Percentiles rank a stretch among this genome's conserved stretches.
Conservation (phyloP, 2,888 invertebrate species). For the Eilema griseolum region DNA sequence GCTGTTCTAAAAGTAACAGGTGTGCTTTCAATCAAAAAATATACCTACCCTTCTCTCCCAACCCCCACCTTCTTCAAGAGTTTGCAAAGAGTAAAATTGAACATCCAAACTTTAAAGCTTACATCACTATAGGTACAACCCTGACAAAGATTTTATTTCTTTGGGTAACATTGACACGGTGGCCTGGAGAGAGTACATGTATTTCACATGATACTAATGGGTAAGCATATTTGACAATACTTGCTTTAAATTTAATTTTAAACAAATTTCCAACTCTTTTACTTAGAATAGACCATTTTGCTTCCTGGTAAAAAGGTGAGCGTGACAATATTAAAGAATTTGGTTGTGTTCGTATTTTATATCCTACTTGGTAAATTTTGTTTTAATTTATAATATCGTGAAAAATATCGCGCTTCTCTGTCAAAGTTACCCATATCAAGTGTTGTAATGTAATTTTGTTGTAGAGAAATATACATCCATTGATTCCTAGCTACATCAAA, state of each 20-base stretch:
- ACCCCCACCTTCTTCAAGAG: not conserved
- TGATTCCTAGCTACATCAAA: not conserved
- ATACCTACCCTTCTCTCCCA: too few relatives aligned
- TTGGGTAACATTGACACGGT: not conserved
- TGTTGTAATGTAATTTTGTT: not conserved
- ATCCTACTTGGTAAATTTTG: not conserved
- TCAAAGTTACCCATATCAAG: not conserved
- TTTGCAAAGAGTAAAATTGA: constrained; percentile 1
- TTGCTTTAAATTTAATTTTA: too few relatives aligned
- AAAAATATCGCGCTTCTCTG: not conserved
- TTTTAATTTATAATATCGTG: not conserved
- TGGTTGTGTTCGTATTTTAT: too few relatives aligned
- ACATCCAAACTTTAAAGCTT: not conserved
- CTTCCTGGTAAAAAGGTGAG: too few relatives aligned
- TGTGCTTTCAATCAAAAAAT: not conserved
- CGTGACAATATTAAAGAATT: too few relatives aligned
- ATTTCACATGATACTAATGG: not conserved
- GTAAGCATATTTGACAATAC: too few relatives aligned
- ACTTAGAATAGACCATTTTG: not conserved
- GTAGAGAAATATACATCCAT: not conserved
- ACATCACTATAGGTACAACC: constrained; percentile 14
- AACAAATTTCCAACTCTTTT: not conserved
- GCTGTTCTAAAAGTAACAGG: not conserved
- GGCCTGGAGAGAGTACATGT: not conserved
- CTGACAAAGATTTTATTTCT: not conserved